phyloP scores from a whole-genome alignment of 2,888 invertebrate species.

The Andrena bucephala region DNA sequence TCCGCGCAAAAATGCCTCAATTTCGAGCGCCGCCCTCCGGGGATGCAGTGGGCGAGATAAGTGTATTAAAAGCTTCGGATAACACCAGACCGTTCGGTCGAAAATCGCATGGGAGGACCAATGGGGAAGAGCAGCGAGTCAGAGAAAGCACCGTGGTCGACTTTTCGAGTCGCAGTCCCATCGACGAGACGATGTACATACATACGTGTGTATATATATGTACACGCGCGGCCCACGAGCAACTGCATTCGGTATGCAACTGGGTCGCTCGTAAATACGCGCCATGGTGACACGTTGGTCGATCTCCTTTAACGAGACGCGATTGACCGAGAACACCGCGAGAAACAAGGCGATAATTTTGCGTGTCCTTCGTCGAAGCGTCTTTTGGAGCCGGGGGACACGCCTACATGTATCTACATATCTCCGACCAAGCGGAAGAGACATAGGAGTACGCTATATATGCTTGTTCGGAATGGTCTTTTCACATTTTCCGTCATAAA shows the following conservation, averaged over 20 bases:
- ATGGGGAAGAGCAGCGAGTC: slow-evolving; percentile 8
- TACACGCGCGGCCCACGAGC: slow-evolving; percentile 37
- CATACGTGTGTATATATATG: background rate
- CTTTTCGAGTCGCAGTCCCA: slow-evolving; percentile 50
- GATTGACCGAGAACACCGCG: slow-evolving; percentile 36
- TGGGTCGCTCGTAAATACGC: slow-evolving; percentile 65
- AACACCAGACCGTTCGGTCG: background rate
- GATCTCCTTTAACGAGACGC: slow-evolving; percentile 54
- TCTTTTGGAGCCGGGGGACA: background rate
- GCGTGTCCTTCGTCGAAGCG: slow-evolving; percentile 10
- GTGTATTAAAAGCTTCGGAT: background rate
- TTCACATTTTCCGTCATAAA: too few species aligned
- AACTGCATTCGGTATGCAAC: slow-evolving; percentile 64
- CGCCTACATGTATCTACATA: background rate
- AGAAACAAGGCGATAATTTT: slow-evolving; percentile 27
- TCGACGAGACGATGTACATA: slow-evolving; percentile 52
- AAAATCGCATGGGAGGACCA: background rate
- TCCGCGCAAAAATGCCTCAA: background rate
- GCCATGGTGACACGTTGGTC: slow-evolving; percentile 37
- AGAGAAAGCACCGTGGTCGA: slow-evolving; percentile 53
- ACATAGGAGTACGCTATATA: background rate
- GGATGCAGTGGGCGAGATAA: slow-evolving; percentile 1
- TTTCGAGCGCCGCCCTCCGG: slow-evolving; percentile 6
- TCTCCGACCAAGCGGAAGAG: slow-evolving; percentile 4
- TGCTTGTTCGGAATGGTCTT: background rate